Evolutionary conservation across 92 coral and sea anemone species (phyloP).

Genomic region (Metridium senile): DNA sequence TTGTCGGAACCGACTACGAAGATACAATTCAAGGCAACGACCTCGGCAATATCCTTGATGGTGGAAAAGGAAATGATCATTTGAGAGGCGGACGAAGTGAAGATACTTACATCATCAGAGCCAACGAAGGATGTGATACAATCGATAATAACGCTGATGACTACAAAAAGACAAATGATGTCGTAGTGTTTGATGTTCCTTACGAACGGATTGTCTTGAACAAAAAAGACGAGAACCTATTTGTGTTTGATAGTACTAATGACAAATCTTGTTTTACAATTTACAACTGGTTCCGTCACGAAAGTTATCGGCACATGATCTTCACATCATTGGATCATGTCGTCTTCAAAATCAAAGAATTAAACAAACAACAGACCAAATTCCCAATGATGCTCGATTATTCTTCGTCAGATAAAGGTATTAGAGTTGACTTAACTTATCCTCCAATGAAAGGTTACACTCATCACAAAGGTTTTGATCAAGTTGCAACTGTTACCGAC

Average conservation of each 20-base stretch:
- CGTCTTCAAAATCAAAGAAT: constrained; percentile 33
- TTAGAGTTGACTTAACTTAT: constrained; percentile 36
- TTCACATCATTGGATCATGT: constrained; percentile 47
- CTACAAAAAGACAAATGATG: constrained; percentile 37
- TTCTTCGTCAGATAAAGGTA: constrained; percentile 11
- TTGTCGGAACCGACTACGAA: constrained; percentile 22
- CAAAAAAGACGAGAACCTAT: background rate
- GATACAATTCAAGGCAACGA: constrained; percentile 49
- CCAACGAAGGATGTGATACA: constrained; percentile 48
- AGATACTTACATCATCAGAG: constrained; percentile 59
- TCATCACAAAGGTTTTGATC: constrained; percentile 12
- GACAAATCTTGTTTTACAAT: constrained; percentile 30
- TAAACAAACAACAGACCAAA: constrained; percentile 2
- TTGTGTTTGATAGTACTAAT: constrained; percentile 25
- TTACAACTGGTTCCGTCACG: constrained; percentile 26
- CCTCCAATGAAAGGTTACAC: background rate
- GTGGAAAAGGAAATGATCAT: constrained; percentile 43
- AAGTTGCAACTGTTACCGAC: constrained; percentile 53
- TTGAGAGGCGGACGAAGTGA: constrained; percentile 39
- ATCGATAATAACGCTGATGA: constrained; percentile 45
- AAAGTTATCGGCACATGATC: constrained; percentile 30
- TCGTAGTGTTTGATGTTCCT: constrained; percentile 45
- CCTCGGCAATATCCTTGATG: constrained; percentile 46
- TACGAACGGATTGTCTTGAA: constrained; percentile 6
- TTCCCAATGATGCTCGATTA: constrained; percentile 50